phyloP scores from a whole-genome alignment of 2,113 vertebrate genomes.

The Microcebus jonahi region DNA sequence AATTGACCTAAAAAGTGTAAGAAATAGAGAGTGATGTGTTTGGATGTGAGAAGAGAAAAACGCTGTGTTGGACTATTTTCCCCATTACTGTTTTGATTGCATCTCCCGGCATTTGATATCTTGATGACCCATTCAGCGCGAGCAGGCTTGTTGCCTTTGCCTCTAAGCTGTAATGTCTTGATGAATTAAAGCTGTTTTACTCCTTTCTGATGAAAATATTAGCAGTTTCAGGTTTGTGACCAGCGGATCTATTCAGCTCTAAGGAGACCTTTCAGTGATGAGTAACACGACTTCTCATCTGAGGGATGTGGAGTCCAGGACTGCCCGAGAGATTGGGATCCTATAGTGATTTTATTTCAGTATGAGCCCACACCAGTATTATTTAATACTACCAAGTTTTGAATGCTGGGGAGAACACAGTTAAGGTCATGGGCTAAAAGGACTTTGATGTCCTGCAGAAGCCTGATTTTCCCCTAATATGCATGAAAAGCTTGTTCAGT shows the following conservation, averaged over 20 bases:
- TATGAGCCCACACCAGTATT: slow-evolving; percentile 27
- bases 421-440: slow-evolving; percentile 72
- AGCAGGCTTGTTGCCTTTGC: background rate
- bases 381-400: slow-evolving; percentile 57
- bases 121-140: background rate
- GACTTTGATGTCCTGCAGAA: slow-evolving; percentile 75
- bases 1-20: background rate
- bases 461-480: slow-evolving; percentile 72
- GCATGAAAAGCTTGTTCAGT: slow-evolving; percentile 66
- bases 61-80: background rate
- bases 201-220: slow-evolving; percentile 55
- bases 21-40: background rate
- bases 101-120: background rate
- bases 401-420: slow-evolving; percentile 48
- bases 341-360: slow-evolving; percentile 31
- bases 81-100: rapidly evolving
- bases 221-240: slow-evolving; percentile 37
- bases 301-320: background rate
- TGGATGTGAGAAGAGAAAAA: background rate
- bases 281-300: background rate
- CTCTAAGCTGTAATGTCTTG: background rate
- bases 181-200: slow-evolving; percentile 50
- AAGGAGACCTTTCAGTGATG: background rate
- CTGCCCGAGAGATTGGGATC: background rate
- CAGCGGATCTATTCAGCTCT: background rate